A percentile compares a stretch with the other conserved stretches of the same genome.
Evolutionary conservation across 2,888 invertebrate species (phyloP).

Genomic region (Microdon myrmicae): DNA sequence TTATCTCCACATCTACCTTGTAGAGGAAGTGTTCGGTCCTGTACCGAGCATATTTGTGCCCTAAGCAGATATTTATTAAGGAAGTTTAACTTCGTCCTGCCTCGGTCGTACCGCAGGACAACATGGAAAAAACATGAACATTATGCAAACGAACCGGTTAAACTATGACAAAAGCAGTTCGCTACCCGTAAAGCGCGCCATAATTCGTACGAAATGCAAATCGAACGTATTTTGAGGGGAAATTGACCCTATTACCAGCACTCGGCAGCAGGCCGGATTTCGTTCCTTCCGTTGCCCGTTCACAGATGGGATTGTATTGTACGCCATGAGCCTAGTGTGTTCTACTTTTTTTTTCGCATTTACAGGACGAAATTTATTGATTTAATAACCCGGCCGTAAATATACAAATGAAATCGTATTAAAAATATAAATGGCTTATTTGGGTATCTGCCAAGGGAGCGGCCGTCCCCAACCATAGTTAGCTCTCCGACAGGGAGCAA

Average conservation of each 20-base stretch:
- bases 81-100: conserved; percentile 15
- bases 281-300: too few relatives aligned
- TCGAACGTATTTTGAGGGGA: conserved; percentile 32
- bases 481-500: too few relatives aligned
- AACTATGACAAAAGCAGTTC: conserved; percentile 15
- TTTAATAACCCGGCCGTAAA: conserved; percentile 55
- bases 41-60: conserved; percentile 1
- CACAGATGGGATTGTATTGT: too few relatives aligned
- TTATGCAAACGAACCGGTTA: conserved; percentile 18
- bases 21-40: conserved; percentile 15
- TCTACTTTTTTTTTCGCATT: conserved; percentile 7
- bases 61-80: conserved; percentile 39
- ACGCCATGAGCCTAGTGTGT: too few relatives aligned
- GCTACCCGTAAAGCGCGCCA: conserved; percentile 15
- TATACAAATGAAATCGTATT: conserved; percentile 55
- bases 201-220: conserved; percentile 44
- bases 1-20: conserved; percentile 10
- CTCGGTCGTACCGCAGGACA: conserved; percentile 33
- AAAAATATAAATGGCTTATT: conserved; percentile 54
- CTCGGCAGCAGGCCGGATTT: too few relatives aligned
- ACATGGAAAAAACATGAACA: conserved; percentile 7
- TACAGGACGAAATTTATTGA: conserved; percentile 51
- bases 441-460: conserved; percentile 46
- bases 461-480: too few relatives aligned
- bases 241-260: conserved; percentile 29